These are phyloP conservation scores for Saxidomus purpurata DNA, from an alignment of 1,140 invertebrate genomes.

Conservation along the genomic window DNA sequence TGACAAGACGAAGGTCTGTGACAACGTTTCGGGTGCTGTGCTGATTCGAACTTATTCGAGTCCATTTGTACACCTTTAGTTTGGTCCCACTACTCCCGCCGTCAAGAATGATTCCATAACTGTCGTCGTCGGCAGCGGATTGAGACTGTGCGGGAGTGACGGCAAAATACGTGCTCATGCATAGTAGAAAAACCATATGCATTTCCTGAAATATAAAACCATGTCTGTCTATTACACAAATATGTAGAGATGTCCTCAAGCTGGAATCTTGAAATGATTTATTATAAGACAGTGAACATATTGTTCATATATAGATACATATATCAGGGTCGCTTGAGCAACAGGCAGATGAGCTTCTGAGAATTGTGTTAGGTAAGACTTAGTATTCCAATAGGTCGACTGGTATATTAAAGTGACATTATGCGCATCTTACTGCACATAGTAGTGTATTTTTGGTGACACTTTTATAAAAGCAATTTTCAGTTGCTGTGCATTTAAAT, in stretches of 20 bases:
- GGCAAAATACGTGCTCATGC: constrained; percentile 60
- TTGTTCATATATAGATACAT: too few species aligned
- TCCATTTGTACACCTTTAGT: constrained; percentile 78
- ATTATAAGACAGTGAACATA: too few species aligned
- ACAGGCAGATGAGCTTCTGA: too few species aligned
- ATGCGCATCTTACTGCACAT: too few species aligned
- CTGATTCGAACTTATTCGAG: background rate
- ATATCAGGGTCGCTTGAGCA: too few species aligned
- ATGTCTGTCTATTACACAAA: background rate
- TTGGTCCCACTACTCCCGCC: constrained; percentile 82
- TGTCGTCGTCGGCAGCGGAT: constrained; percentile 3
- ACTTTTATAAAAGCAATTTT: too few species aligned
- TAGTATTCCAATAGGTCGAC: too few species aligned
- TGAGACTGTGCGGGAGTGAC: background rate
- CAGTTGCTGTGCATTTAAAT: too few species aligned
- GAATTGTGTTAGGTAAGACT: too few species aligned
- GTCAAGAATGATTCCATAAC: constrained; percentile 80
- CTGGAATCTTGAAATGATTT: background rate
- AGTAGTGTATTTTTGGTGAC: too few species aligned
- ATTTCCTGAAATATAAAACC: constrained; percentile 69
- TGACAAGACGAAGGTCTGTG: constrained; percentile 64
- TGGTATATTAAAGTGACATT: too few species aligned
- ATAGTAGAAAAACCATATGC: constrained; percentile 71
- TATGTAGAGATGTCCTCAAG: background rate
- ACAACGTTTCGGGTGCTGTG: background rate